Evolutionary conservation across 2,888 invertebrate species (phyloP).

Genomic region (Trissolcus japonicus): DNA sequence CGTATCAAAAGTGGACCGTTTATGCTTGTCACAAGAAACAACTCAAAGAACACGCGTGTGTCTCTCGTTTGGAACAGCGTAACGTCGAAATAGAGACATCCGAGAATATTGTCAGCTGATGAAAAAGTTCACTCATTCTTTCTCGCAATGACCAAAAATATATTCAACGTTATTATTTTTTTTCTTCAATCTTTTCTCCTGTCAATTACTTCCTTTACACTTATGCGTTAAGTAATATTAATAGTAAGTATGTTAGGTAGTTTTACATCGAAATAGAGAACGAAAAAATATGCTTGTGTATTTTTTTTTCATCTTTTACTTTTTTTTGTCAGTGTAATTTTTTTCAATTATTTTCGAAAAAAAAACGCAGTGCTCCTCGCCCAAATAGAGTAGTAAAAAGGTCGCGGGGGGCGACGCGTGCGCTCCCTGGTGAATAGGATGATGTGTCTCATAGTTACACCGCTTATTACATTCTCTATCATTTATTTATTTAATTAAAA

Average conservation of each 20-base stretch:
- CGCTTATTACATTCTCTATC: conserved; percentile 23
- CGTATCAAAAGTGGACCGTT: conserved; percentile 71
- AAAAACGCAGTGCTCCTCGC: conserved; percentile 51
- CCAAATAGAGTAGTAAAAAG: conserved; percentile 55
- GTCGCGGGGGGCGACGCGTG: conserved; percentile 44
- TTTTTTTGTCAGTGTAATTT: conserved; percentile 4
- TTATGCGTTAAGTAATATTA: conserved; percentile 75
- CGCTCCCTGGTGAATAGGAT: conserved; percentile 38
- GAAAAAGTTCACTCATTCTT: conserved; percentile 69
- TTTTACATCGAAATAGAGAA: conserved; percentile 75
- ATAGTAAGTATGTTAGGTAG: conserved; percentile 75
- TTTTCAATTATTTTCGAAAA: conserved; percentile 4
- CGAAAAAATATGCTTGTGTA: conserved; percentile 72
- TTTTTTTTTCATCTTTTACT: conserved; percentile 43
- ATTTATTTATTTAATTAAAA: conserved; percentile 13
- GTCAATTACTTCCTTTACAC: conserved; percentile 74
- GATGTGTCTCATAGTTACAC: conserved; percentile 25
- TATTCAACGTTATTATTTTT: conserved; percentile 62
- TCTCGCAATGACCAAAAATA: conserved; percentile 75
- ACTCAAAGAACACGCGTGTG: conserved; percentile 53
- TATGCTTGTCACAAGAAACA: conserved; percentile 62
- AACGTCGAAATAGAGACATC: conserved; percentile 64
- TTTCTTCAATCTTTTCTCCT: conserved; percentile 4
- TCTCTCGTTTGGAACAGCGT: conserved; percentile 19
- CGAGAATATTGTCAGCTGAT: conserved; percentile 75